phyloP scores from a whole-genome alignment of 2,797 vertebrate species.

The Uromys caudimaculatus region DNA sequence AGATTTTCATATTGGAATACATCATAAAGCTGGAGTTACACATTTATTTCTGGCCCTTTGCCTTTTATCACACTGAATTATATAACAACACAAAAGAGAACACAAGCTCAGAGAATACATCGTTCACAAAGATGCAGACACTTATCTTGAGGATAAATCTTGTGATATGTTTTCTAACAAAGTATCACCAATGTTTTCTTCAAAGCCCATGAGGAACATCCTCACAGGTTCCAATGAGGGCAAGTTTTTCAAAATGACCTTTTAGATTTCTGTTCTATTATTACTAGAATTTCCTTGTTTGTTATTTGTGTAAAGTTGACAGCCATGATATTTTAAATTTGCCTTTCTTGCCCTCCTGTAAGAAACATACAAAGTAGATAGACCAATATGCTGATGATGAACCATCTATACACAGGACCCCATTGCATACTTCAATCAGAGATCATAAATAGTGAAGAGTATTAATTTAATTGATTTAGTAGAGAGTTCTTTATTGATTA shows the following conservation, averaged over 20 bases:
- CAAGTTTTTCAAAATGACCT: slow-evolving; percentile 35
- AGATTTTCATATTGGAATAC: slow-evolving; percentile 69
- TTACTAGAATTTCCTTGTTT: slow-evolving; percentile 17
- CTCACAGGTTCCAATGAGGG: background rate
- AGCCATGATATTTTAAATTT: slow-evolving; percentile 25
- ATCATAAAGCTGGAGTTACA: slow-evolving; percentile 25
- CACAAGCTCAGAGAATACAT: slow-evolving; percentile 31
- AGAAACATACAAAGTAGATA: background rate
- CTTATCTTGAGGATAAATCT: slow-evolving; percentile 25
- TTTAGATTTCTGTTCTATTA: slow-evolving; percentile 10
- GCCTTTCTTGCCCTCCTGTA: background rate
- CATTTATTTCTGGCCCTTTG: slow-evolving; percentile 50
- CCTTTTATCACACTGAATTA: slow-evolving; percentile 67
- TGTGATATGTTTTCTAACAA: slow-evolving; percentile 41
- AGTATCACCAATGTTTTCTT: slow-evolving; percentile 45
- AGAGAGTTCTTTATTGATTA: background rate
- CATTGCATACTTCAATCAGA: background rate
- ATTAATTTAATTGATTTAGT: slow-evolving; percentile 9
- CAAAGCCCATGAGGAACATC: slow-evolving; percentile 18
- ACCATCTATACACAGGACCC: background rate
- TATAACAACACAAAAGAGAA: slow-evolving; percentile 45
- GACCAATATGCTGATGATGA: background rate
- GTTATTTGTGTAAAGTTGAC: background rate
- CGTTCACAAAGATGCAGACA: slow-evolving; percentile 15
- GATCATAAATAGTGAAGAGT: background rate